Evolutionary conservation across 2,888 invertebrate genomes (phyloP).

Genomic region (Clostera curtula): DNA sequence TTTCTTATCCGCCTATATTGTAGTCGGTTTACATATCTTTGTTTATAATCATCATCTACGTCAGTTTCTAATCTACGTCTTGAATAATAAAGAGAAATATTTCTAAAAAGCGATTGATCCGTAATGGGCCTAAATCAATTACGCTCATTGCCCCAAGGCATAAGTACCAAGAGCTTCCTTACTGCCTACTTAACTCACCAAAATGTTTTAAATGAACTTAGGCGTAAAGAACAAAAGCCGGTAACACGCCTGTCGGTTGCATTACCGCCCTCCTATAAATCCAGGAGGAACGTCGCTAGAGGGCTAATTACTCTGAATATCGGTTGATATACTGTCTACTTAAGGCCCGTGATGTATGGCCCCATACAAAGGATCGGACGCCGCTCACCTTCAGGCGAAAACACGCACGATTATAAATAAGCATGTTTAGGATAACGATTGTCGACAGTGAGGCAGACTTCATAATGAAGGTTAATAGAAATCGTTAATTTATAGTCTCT

Average conservation of each 20-base stretch:
- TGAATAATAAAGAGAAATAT: too few species aligned
- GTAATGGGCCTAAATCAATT: too few species aligned
- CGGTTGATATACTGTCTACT: slow-evolving; percentile 75
- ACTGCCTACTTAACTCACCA: slow-evolving; percentile 26
- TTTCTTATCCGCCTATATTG: too few species aligned
- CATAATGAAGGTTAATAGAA: slow-evolving; percentile 22
- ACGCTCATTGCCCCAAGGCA: too few species aligned
- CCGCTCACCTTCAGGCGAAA: slow-evolving; percentile 50
- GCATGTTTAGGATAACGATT: slow-evolving; percentile 65
- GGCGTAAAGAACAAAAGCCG: slow-evolving; percentile 62
- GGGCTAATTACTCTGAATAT: slow-evolving; percentile 72
- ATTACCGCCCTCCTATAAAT: slow-evolving; percentile 72
- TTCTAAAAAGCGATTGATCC: too few species aligned
- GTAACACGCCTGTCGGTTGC: slow-evolving; percentile 65
- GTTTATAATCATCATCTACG: too few species aligned
- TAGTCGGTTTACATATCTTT: too few species aligned
- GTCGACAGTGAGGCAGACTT: slow-evolving; percentile 36
- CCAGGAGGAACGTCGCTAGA: slow-evolving; percentile 68
- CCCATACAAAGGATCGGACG: slow-evolving; percentile 64
- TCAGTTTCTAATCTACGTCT: too few species aligned
- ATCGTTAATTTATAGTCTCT: slow-evolving; percentile 18
- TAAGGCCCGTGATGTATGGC: slow-evolving; percentile 69
- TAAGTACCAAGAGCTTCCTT: slow-evolving; percentile 18
- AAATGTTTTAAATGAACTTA: slow-evolving; percentile 61
- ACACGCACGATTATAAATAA: slow-evolving; percentile 62